Evolutionary conservation across 30 jellyfish, hydroid and myxozoan genomes (phyloP).

Genomic region (Chironex yamaguchii): DNA sequence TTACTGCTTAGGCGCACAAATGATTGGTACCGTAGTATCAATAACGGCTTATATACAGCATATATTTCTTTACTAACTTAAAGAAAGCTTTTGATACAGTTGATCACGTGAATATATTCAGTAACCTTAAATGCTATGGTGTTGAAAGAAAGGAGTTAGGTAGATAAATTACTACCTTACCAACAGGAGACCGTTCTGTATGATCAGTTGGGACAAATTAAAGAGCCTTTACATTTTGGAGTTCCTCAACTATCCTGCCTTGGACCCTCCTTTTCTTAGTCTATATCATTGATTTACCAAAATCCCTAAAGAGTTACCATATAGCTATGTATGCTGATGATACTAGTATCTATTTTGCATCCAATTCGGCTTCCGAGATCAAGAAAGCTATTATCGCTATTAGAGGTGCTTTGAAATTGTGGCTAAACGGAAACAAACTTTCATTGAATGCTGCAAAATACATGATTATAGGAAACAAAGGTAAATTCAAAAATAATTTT

Average conservation of each 20-base stretch:
- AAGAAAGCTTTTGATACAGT: constrained; percentile 64
- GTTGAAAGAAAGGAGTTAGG: constrained; percentile 46
- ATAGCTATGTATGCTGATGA: constrained; percentile 49
- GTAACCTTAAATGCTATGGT: constrained; percentile 50
- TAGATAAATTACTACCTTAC: constrained; percentile 38
- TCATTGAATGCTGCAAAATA: too few species aligned
- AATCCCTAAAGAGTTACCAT: constrained; percentile 43
- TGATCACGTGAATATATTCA: constrained; percentile 6
- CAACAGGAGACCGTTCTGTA: constrained; percentile 29
- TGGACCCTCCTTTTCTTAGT: constrained; percentile 28
- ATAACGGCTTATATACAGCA: constrained; percentile 51
- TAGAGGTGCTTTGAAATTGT: too few species aligned
- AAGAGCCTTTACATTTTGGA: constrained; percentile 30
- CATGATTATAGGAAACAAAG: too few species aligned
- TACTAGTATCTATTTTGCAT: constrained; percentile 56
- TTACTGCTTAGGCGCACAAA: constrained; percentile 59
- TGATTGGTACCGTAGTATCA: constrained; percentile 59
- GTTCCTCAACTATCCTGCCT: constrained; percentile 49
- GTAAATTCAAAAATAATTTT: too few species aligned
- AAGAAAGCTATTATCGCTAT: too few species aligned
- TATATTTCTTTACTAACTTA: constrained; percentile 45
- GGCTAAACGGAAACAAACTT: too few species aligned
- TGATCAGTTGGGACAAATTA: constrained; percentile 27
- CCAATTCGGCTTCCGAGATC: too few species aligned
- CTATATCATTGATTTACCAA: constrained; percentile 42